Evolutionary conservation across 2,888 invertebrate species (phyloP), one percentile per base, ranked within the genome.

Genomic region (Epicampocera succincta): DNA sequence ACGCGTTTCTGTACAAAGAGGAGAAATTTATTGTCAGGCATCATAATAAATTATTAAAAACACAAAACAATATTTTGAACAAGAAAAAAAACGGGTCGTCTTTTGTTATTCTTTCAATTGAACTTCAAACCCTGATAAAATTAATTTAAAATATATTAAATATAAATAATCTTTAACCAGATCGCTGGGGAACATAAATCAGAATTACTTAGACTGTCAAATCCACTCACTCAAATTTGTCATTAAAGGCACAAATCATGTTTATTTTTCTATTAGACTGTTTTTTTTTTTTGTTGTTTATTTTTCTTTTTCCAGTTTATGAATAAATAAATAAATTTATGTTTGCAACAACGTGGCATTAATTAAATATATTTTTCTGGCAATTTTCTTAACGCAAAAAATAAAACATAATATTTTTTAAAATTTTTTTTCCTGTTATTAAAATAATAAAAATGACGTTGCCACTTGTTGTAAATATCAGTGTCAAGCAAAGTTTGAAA

Each of bases 381-480:
- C 25, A 17, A 21, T 40, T 54, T 52, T 44, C 17, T 21, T 54
- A 12, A 21, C 11, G 21, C 9, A 17, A 25, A 56, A 40, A 33
- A 33, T 25, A 25, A n/a, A n/a, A 29, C 3, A 29, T 29, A 5
- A 48, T 15, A 38, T 56, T 33, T 29, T 33, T 46, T n/a, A 12
- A 8, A 33, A 3, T 33, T n/a, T 17, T 61, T 2, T 60, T 15
- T 54, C n/a, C n/a, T 75, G 58, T 46, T 42, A 71, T 69, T 40
- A 42, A 52, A 58, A 44, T 54, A 66, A 71, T 38, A 72, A 66
- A 80, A 68, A 48, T 76, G 72, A 80, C 66, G 81, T 72, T 77
- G 81, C 81, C 81, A 81, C 77, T 76, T 81, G 77, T 48, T 73
- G 72, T 73, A 73, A 81, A 72, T 77, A 77, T 81, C 81, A 81